Conservation (phyloP, 1,140 invertebrate species). For the Geopemphigus sp. region DNA sequence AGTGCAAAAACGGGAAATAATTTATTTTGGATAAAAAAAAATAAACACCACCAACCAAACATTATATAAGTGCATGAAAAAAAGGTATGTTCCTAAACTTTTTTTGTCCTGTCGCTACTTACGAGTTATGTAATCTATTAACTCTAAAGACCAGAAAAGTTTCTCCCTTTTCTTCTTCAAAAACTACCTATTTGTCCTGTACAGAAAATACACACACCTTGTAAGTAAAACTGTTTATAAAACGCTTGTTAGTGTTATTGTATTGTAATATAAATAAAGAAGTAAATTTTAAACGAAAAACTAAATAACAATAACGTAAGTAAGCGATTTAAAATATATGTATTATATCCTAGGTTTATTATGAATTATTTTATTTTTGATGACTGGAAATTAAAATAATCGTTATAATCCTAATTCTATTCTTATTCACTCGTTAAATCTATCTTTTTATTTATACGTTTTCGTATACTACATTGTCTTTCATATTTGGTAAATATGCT, state of each 20-base stretch:
- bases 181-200: not conserved
- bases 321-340: not conserved
- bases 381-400: not conserved
- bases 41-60: too few species aligned
- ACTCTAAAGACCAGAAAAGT: not conserved
- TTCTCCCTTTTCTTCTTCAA: not conserved
- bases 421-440: too few species aligned
- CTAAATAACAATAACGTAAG: not conserved
- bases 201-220: not conserved
- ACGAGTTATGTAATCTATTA: constrained; percentile 3
- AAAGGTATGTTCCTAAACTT: not conserved
- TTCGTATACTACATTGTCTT: too few species aligned
- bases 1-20: not conserved
- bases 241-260: not conserved
- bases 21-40: not conserved
- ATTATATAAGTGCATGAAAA: not conserved
- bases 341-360: not conserved
- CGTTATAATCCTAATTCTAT: too few species aligned
- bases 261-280: not conserved
- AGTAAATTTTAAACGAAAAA: not conserved
- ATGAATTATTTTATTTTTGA: not conserved
- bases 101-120: not conserved
- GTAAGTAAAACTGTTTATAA: not conserved
- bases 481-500: too few species aligned
- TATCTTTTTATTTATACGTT: too few species aligned